Evolutionary conservation across 2,113 vertebrate genomes (phyloP), one percentile per base, ranked within the genome.

Genomic region (Cyanoramphus novaezelandiae): DNA sequence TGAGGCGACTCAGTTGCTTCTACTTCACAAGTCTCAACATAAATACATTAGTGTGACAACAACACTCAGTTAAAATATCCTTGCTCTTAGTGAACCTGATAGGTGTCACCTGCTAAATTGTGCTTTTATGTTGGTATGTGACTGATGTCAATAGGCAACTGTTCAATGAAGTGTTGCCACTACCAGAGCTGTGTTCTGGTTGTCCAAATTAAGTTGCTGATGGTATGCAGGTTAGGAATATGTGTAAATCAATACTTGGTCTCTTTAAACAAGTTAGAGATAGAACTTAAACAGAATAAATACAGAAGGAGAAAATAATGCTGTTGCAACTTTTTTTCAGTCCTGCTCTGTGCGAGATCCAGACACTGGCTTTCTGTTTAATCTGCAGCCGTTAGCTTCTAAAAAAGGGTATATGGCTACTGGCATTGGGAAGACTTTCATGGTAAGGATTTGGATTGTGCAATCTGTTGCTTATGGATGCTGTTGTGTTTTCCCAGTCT

Each of bases 281-380:
- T 65, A 83, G 50, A 92, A 87, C 14, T 20, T 71, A 46, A 86
- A 77, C 12, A 25, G 24, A 78, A 67, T 46, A 71, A 75, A 71
- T 4, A 5, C 33, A 46, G 43, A 44, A 55, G 17, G 31, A 60
- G 59, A 83, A 69, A 74, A 46, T 89, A 94, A 94, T 70, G 47
- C 5, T 37, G 6, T 82, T 1, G 0, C 70, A 17, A 67, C 3
- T 49, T 55, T 72, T 29, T 57, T 77, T 70, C 70, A 99, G 99
- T 98, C 93, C 35, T 99, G 99, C 75, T 84, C 99, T 14, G 96
- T 99, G 63, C 96, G 94, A 87, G 98, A 99, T 83, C 99, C 99
- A 15, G 98, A 98, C 97, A 99, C 98, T 11, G 98, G 98, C 28
- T 99, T 99, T 94, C 96, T 98, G 80, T 99, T 99, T 87, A 98